phyloP scores from a whole-genome alignment of 2,888 invertebrate genomes.

The Aporophyla lueneburgensis region DNA sequence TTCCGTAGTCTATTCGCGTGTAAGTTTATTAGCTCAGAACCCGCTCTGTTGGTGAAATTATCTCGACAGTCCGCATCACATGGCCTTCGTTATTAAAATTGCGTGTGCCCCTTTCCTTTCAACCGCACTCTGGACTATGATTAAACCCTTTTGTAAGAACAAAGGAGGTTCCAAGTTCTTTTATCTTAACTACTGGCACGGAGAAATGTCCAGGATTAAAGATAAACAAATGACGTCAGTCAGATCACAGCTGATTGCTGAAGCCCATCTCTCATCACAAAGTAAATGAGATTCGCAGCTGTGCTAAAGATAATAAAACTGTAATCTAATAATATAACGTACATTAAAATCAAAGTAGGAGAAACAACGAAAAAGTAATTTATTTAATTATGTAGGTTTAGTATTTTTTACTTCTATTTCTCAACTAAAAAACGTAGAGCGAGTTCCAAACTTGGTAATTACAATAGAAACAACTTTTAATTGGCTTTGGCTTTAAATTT shows the following conservation, averaged over 20 bases:
- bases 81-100: slow-evolving; percentile 53
- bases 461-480: slow-evolving; percentile 71
- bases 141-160: slow-evolving; percentile 66
- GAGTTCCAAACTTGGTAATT: slow-evolving; percentile 61
- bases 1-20: not conserved
- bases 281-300: slow-evolving; percentile 42
- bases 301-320: slow-evolving; percentile 18
- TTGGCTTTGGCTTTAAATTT: too few relatives aligned
- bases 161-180: slow-evolving; percentile 61
- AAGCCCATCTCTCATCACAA: slow-evolving; percentile 33
- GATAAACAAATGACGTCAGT: slow-evolving; percentile 65
- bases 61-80: slow-evolving; percentile 38
- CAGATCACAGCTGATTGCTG: slow-evolving; percentile 57
- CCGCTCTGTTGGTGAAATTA: slow-evolving; percentile 22
- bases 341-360: slow-evolving; percentile 29
- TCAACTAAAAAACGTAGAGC: slow-evolving; percentile 44
- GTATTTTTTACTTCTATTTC: slow-evolving; percentile 43
- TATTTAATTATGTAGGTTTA: slow-evolving; percentile 28
- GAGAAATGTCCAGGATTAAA: slow-evolving; percentile 59
- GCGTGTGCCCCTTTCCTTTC: slow-evolving; percentile 53
- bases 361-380: slow-evolving; percentile 28
- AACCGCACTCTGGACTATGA: slow-evolving; percentile 54
- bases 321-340: not conserved
- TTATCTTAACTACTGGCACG: slow-evolving; percentile 60
- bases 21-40: slow-evolving; percentile 15